phyloP scores from a whole-genome alignment of 2,113 vertebrate genomes.

The Oxyura jamaicensis region DNA sequence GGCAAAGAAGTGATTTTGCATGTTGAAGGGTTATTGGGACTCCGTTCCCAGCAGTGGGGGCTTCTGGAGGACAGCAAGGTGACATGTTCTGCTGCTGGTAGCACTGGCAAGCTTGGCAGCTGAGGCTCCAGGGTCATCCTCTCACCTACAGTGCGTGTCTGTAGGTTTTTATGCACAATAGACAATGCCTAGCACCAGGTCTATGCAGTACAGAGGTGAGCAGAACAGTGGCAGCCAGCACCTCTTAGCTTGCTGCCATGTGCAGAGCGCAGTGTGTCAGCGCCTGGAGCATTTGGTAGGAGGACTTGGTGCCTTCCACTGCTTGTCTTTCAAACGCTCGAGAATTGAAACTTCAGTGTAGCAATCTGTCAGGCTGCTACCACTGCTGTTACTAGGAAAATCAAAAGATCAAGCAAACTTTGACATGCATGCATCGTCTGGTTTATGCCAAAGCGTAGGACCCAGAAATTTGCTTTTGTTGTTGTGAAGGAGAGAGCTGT shows the following conservation, averaged over 20 bases:
- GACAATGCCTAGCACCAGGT: neutral
- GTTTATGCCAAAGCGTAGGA: neutral
- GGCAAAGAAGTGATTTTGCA: neutral
- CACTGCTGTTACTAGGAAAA: neutral
- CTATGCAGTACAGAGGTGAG: neutral
- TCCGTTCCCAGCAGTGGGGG: neutral
- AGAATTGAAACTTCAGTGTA: neutral
- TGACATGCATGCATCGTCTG: neutral
- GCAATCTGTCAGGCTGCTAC: neutral
- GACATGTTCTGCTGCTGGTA: neutral
- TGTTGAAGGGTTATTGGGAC: neutral
- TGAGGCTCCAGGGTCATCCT: neutral
- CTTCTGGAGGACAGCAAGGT: neutral
- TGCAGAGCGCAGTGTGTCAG: neutral
- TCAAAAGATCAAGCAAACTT: accelerated
- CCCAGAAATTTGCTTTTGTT: neutral
- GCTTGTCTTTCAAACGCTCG: neutral
- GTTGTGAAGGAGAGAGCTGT: neutral
- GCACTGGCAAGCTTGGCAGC: neutral
- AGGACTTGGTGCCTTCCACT: neutral
- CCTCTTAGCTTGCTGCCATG: neutral
- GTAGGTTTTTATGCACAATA: neutral
- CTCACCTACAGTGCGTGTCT: neutral
- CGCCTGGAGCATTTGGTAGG: neutral
- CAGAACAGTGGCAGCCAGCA: accelerated